phyloP scores from a whole-genome alignment of 53 echinoderm and acorn worm species.

The Antedon mediterranea region DNA sequence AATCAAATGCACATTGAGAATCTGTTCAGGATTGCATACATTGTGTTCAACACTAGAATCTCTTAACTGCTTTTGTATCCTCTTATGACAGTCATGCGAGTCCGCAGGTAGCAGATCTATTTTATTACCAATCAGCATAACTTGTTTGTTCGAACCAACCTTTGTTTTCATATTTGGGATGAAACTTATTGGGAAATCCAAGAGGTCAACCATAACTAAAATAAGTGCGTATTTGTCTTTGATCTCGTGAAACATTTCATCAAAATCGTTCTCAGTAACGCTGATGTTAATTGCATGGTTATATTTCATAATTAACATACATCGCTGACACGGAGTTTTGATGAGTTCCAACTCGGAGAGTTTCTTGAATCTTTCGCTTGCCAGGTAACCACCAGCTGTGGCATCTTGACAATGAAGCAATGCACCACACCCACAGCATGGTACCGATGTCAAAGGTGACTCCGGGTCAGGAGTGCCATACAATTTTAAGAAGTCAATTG shows the following conservation, averaged over 20 bases:
- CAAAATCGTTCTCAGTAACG: slow-evolving; percentile 40
- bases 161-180: slow-evolving; percentile 54
- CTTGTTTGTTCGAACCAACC: slow-evolving; percentile 27
- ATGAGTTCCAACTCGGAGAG: slow-evolving; percentile 26
- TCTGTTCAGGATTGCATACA: slow-evolving; percentile 41
- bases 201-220: slow-evolving; percentile 65
- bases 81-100: slow-evolving; percentile 29
- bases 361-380: slow-evolving; percentile 57
- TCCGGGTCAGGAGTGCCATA: slow-evolving; percentile 43
- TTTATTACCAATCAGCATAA: slow-evolving; percentile 81
- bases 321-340: slow-evolving; percentile 61
- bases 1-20: slow-evolving; percentile 43
- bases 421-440: slow-evolving; percentile 91
- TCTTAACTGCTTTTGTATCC: slow-evolving; percentile 40
- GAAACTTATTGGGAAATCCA: slow-evolving; percentile 87
- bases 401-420: slow-evolving; percentile 51
- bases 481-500: slow-evolving; percentile 11
- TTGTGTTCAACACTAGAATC: slow-evolving; percentile 45
- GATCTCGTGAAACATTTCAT: slow-evolving; percentile 46
- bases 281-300: slow-evolving; percentile 57
- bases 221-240: slow-evolving; percentile 50
- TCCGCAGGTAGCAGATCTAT: slow-evolving; percentile 75
- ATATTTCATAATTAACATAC: slow-evolving; percentile 55
- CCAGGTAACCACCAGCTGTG: slow-evolving; percentile 47
- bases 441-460: slow-evolving; percentile 30